phyloP scores from a whole-genome alignment of 2,797 vertebrate genomes.

The Triplophysa yarkandensis region DNA sequence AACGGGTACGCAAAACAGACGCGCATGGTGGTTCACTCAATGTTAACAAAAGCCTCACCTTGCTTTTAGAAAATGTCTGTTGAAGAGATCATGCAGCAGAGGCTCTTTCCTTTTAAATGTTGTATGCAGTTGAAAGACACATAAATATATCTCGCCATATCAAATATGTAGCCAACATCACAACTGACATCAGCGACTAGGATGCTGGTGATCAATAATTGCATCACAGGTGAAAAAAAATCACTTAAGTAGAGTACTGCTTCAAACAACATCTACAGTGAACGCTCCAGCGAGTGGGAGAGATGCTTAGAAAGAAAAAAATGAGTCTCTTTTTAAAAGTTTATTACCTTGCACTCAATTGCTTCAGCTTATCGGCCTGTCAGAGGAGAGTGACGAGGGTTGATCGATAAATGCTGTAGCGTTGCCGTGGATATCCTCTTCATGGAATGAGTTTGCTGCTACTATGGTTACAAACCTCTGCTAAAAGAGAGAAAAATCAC shows the following conservation, averaged over 20 bases:
- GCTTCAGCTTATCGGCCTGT: conserved; percentile 12
- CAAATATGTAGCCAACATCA: conserved; percentile 81
- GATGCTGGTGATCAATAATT: conserved; percentile 69
- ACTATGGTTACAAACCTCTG: conserved; percentile 60
- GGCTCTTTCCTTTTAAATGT: conserved; percentile 72
- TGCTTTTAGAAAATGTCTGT: conserved; percentile 8
- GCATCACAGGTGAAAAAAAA: conserved; percentile 58
- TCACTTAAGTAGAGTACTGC: conserved; percentile 20
- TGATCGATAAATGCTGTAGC: conserved; percentile 62
- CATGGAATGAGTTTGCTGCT: conserved; percentile 57
- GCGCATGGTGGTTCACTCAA: conserved; percentile 52
- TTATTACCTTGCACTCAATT: conserved; percentile 42
- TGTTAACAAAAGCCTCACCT: conserved; percentile 10
- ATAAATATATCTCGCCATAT: conserved; percentile 81
- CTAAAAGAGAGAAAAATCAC: conserved; percentile 65
- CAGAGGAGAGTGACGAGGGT: conserved; percentile 37
- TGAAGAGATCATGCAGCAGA: background rate
- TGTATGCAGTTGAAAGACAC: conserved; percentile 79
- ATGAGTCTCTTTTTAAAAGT: conserved; percentile 1
- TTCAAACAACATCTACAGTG: conserved; percentile 25
- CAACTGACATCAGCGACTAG: conserved; percentile 60
- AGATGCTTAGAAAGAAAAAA: background rate
- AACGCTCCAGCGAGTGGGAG: conserved; percentile 15
- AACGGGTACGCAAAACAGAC: conserved; percentile 80
- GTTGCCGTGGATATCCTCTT: conserved; percentile 64